These are phyloP conservation scores for Acanthosepion pharaonis DNA, from an alignment of 2,888 invertebrate species.

Conservation along the genomic window DNA sequence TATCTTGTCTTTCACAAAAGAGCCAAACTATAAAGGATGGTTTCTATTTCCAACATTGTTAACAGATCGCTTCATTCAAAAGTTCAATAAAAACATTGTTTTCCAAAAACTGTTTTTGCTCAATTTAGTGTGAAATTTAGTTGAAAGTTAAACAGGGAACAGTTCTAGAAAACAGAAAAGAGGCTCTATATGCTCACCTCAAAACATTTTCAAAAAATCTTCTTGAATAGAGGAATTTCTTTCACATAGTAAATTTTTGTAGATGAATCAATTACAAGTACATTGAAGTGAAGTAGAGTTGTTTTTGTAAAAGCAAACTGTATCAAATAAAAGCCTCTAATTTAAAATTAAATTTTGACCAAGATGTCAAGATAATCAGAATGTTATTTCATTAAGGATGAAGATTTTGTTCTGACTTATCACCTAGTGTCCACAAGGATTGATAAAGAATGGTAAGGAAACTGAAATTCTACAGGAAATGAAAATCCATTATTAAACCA, in stretches of 20 bases:
- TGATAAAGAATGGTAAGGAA: background rate
- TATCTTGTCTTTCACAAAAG: background rate
- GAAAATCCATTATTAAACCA: background rate
- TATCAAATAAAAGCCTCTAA: background rate
- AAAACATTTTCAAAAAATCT: background rate
- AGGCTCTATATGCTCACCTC: background rate
- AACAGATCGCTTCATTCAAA: background rate
- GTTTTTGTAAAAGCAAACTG: background rate
- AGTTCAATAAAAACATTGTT: background rate
- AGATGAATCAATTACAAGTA: too few relatives aligned
- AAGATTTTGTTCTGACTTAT: background rate
- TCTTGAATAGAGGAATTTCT: background rate
- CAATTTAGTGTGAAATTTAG: too few relatives aligned
- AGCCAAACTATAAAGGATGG: slow-evolving; percentile 20
- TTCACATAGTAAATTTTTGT: background rate
- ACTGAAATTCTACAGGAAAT: background rate
- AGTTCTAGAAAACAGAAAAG: background rate
- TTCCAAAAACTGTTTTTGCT: background rate
- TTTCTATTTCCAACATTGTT: background rate
- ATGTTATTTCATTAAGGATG: background rate
- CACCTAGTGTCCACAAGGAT: background rate
- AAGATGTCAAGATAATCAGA: background rate
- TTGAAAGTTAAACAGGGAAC: background rate
- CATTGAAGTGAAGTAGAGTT: too few relatives aligned
- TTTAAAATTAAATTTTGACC: background rate